Conservation (phyloP, 2,888 invertebrate genomes). For the Physocephala rufipes region DNA sequence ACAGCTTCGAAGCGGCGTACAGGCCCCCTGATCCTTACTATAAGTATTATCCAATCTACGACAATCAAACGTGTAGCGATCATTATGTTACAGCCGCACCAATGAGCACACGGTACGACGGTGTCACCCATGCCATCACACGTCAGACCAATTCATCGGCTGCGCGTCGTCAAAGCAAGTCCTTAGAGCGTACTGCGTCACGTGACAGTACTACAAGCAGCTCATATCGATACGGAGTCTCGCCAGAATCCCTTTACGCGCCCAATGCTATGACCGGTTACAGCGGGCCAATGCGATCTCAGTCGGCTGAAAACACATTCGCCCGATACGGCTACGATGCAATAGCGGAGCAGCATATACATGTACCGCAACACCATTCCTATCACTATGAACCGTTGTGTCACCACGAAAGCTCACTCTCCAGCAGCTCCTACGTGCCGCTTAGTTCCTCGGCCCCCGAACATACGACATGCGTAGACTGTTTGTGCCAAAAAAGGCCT, state of each 20-base stretch:
- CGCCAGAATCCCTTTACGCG: constrained; percentile 62
- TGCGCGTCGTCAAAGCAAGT: constrained; percentile 60
- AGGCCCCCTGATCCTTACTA: constrained; percentile 57
- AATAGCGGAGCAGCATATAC: constrained; percentile 41
- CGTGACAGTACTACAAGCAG: constrained; percentile 62
- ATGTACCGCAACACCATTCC: constrained; percentile 37
- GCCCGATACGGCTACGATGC: constrained; percentile 68
- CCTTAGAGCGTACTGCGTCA: constrained; percentile 63
- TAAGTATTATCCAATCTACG: constrained; percentile 64
- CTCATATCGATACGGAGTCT: constrained; percentile 59
- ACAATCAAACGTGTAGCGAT: constrained; percentile 63
- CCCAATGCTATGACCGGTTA: constrained; percentile 54
- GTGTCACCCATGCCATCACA: constrained; percentile 36
- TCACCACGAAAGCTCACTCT: constrained; percentile 49
- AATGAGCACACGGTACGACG: constrained; percentile 48
- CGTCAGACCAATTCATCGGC: constrained; percentile 31
- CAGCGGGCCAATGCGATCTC: constrained; percentile 60
- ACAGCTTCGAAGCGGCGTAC: constrained; percentile 59
- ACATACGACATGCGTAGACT: constrained; percentile 78
- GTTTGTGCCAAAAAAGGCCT: constrained; percentile 73
- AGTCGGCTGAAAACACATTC: constrained; percentile 65
- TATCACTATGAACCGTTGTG: constrained; percentile 48
- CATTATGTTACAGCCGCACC: constrained; percentile 61
- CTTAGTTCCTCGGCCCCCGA: constrained; percentile 69
- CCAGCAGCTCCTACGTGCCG: constrained; percentile 54